Base-by-base conservation (phyloP, 2,888 invertebrate genomes). In the Pollenia amentaria region DNA sequence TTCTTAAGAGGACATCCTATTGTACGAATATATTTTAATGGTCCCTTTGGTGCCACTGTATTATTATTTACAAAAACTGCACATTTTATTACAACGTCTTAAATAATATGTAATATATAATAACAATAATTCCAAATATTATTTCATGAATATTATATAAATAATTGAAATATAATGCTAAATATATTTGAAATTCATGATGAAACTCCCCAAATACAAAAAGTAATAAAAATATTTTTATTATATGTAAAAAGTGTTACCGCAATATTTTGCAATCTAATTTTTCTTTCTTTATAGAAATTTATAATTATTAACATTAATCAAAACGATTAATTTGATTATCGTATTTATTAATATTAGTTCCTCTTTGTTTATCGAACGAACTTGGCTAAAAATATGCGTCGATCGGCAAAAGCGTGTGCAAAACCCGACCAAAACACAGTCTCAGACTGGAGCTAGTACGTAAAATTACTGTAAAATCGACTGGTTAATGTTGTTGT, bases 351-450 rank as follows among this genome's bases (percentile, higher is more conserved):
- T 21, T 18, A 65, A 53, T 18, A 42, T 42, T 7, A 44, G 53
- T 76, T 76, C 76, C 76, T 65, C 76, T 65, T 65, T 76, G 44
- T 53, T n/a, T 44, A 44, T 14, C 44, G 38, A 65, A 77, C 77
- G 38, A 46, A 60, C 46, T 60, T 60, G n/a, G 16, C 8, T 60
- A 12, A 29, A 46, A 40, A 44, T 29, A 55, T 77, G 42, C 65
- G 76, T 29, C 62, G 48, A 48, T 18, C 18, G 40, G 16, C 10
- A 14, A 62, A 62, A 62, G 46, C 9, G 16, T 60, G 38, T 40
- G 16, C 10, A 14, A 60, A 1, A 14, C 10, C 6, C 21, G 12
- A 38, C 11, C 9, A 7, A 62, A 38, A 6, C 40, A 40, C 64
- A 18, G 44, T n/a, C 44, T 48, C 6, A 40, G 9, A 48, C 29